Percentiles rank a stretch among this genome's conserved stretches.
These are phyloP conservation scores for Microcebus murinus DNA, from an alignment of 2,113 vertebrate species.

Conservation along the genomic window DNA sequence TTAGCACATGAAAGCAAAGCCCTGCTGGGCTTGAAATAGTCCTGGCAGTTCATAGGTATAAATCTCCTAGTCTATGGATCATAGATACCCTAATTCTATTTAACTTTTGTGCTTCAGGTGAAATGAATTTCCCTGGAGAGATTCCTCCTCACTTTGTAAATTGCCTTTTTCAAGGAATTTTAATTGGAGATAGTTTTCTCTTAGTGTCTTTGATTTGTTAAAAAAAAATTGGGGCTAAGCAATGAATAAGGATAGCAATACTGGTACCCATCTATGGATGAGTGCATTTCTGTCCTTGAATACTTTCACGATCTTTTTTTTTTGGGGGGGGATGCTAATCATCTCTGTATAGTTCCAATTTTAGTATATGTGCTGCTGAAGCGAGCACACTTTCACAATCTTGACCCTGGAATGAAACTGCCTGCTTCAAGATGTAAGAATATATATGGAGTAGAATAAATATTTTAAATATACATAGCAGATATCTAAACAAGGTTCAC, in stretches of 20 bases:
- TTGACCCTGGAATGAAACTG: not conserved
- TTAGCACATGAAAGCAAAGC: conserved; percentile 32
- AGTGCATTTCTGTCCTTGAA: not conserved
- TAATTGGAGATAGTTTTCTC: conserved; percentile 54
- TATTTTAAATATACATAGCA: not conserved
- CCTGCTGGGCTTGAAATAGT: not conserved
- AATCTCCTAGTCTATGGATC: conserved; percentile 15
- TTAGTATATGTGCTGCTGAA: too few species aligned
- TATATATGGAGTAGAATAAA: not conserved
- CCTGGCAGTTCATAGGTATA: not conserved
- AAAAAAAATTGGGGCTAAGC: not conserved
- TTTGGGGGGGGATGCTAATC: too few species aligned
- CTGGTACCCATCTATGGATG: too few species aligned
- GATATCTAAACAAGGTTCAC: not conserved
- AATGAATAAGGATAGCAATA: not conserved
- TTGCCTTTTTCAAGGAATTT: conserved; percentile 51
- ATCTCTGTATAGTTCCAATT: too few species aligned
- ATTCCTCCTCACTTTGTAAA: conserved; percentile 39
- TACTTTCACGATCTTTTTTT: not conserved
- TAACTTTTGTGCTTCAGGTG: conserved; percentile 47
- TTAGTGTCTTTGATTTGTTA: not conserved
- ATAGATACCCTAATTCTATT: conserved; percentile 17
- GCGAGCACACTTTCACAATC: not conserved
- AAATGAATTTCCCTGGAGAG: conserved; percentile 53
- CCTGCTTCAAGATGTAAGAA: not conserved